Evolutionary conservation across 2,113 vertebrate genomes (phyloP).

Genomic region (Chlorocebus sabaeus): DNA sequence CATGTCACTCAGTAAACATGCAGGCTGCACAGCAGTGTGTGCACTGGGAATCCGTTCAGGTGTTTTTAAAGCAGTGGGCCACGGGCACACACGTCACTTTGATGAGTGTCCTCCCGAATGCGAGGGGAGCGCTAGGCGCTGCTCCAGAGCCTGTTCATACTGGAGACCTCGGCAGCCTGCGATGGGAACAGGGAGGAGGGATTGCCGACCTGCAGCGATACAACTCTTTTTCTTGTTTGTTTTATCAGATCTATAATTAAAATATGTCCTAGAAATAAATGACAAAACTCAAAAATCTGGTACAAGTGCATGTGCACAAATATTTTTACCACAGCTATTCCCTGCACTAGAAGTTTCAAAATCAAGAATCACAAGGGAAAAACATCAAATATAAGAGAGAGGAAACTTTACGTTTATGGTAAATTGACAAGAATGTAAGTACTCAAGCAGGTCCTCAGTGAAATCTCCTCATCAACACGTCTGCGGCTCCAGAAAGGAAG

Average conservation of each 20-base stretch:
- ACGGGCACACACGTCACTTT: too few relatives aligned
- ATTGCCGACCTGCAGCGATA: fast-evolving
- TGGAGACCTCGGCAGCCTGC: background rate
- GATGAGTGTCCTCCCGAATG: too few relatives aligned
- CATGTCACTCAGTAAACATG: background rate
- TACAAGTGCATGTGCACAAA: too few relatives aligned
- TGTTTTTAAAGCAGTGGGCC: background rate
- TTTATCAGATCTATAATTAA: background rate
- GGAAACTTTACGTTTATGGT: background rate
- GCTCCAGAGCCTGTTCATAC: too few relatives aligned
- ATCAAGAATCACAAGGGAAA: background rate
- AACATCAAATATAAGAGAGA: background rate
- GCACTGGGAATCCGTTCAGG: fast-evolving
- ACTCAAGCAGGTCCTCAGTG: slow-evolving; percentile 33
- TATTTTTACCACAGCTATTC: too few relatives aligned
- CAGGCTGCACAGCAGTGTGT: too few relatives aligned
- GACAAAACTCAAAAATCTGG: background rate
- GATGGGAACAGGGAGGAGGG: background rate
- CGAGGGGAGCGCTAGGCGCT: background rate
- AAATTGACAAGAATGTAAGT: slow-evolving; percentile 52
- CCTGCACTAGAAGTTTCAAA: background rate
- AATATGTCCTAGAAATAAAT: background rate
- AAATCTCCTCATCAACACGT: slow-evolving; percentile 41
- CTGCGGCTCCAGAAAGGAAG: slow-evolving; percentile 15
- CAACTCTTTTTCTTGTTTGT: background rate